Percentiles rank a stretch among this genome's conserved stretches.
phyloP scores from a whole-genome alignment of 1,140 invertebrate species.

The Radopholus similis region DNA sequence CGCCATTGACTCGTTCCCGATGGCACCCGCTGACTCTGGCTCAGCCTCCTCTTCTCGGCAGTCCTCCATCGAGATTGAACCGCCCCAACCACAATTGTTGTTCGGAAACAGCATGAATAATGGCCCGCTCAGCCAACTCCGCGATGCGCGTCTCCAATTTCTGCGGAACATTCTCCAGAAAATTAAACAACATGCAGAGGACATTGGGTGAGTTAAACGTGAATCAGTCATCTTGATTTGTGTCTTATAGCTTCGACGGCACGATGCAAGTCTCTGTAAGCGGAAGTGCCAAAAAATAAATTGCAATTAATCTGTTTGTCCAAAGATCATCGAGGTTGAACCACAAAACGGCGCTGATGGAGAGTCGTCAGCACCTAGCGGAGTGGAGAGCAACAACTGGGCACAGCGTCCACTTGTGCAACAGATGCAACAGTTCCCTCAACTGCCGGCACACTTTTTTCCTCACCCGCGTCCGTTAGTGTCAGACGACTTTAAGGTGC shows the following conservation, averaged over 20 bases:
- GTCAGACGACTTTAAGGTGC: conserved; percentile 17
- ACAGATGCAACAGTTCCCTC: conserved; percentile 5
- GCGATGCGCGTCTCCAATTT: conserved; percentile 50
- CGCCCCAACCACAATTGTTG: not conserved
- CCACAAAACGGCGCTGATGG: conserved; percentile 26
- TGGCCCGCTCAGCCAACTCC: not conserved
- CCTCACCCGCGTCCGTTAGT: conserved; percentile 16
- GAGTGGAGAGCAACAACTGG: not conserved
- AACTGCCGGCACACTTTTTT: conserved; percentile 8
- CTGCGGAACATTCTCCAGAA: conserved; percentile 44
- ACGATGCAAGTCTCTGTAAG: conserved; percentile 57
- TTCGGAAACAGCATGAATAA: not conserved
- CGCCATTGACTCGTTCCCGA: conserved; percentile 23
- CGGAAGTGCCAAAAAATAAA: not conserved
- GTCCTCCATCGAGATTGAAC: conserved; percentile 1
- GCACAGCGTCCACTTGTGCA: not conserved
- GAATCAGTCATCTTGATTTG: not conserved
- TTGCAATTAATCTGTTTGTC: not conserved
- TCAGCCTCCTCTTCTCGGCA: not conserved
- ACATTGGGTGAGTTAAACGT: conserved; percentile 27
- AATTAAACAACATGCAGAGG: conserved; percentile 56
- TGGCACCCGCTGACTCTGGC: not conserved
- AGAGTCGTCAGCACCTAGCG: not conserved
- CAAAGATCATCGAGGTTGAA: conserved; percentile 40
- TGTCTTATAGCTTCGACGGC: conserved; percentile 44